These are phyloP conservation scores for Neelides folsomi DNA, from an alignment of 2,888 invertebrate genomes.

Conservation along the genomic window DNA sequence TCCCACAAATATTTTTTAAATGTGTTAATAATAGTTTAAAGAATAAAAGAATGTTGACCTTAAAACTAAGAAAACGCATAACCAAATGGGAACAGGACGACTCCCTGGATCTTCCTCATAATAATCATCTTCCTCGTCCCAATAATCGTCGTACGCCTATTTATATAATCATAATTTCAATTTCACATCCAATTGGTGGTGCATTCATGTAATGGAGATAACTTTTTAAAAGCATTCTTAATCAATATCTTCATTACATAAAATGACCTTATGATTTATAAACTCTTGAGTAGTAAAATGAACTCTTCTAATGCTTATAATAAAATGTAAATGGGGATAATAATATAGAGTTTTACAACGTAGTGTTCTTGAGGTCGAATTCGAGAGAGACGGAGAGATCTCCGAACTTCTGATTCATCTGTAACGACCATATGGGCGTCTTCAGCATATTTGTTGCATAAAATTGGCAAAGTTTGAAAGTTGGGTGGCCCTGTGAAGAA, in stretches of 20 bases:
- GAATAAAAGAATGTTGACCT: slow-evolving; percentile 7
- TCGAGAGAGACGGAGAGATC: slow-evolving; percentile 8
- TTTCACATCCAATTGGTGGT: neutral
- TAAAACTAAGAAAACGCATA: slow-evolving; percentile 22
- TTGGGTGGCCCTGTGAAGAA: slow-evolving; percentile 6
- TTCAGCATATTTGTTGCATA: slow-evolving; percentile 31
- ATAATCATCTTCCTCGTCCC: slow-evolving; percentile 21
- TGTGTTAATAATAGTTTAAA: neutral
- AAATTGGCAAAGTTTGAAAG: slow-evolving; percentile 19
- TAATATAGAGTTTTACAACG: neutral
- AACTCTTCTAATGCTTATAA: too few relatives aligned
- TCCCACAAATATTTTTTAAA: too few relatives aligned
- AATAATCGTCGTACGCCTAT: slow-evolving; percentile 1
- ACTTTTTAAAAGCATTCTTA: too few relatives aligned
- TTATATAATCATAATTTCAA: neutral
- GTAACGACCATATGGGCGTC: slow-evolving; percentile 16
- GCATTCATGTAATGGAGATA: neutral
- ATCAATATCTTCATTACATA: too few relatives aligned
- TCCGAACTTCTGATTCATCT: slow-evolving; percentile 14
- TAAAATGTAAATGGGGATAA: neutral
- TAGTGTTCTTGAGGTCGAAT: slow-evolving; percentile 6
- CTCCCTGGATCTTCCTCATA: slow-evolving; percentile 27
- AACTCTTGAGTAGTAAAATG: too few relatives aligned
- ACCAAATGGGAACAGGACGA: slow-evolving; percentile 26
- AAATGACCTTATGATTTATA: too few relatives aligned